Conservation (phyloP, 2,797 vertebrate genomes). For the Poecile montanus region DNA sequence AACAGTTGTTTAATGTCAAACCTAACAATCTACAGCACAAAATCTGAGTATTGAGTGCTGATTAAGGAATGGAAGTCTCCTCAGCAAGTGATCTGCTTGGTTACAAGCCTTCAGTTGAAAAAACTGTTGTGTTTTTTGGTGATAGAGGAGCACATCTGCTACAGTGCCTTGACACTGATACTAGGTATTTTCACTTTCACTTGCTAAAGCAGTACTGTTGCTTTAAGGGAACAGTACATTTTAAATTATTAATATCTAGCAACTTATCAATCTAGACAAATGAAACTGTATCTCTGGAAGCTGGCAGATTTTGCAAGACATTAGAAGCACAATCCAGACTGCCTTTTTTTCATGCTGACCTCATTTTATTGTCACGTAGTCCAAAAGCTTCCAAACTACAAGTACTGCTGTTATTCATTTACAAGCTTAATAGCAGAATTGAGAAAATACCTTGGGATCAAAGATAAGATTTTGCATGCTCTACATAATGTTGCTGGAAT, state of each 20-base stretch:
- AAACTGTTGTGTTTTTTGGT: rapidly evolving
- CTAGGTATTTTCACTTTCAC: neutral
- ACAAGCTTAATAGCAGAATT: neutral
- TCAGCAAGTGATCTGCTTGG: neutral
- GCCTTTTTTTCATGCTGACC: neutral
- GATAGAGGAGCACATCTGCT: neutral
- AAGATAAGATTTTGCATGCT: neutral
- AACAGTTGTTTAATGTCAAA: neutral
- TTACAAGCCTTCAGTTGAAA: neutral
- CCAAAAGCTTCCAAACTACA: neutral
- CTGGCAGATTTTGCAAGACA: neutral
- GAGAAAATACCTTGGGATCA: neutral
- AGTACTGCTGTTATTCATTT: neutral
- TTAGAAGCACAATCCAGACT: neutral
- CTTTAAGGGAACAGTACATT: neutral
- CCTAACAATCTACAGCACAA: neutral
- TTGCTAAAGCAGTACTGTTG: neutral
- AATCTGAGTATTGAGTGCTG: neutral
- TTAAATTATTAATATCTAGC: neutral
- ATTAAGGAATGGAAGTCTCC: neutral
- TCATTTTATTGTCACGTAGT: neutral
- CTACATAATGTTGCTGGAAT: neutral
- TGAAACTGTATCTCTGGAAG: neutral
- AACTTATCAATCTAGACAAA: constrained; percentile 16
- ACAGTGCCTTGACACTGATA: neutral